phyloP scores from a whole-genome alignment of 2,797 vertebrate species.

The Coendou prehensilis region DNA sequence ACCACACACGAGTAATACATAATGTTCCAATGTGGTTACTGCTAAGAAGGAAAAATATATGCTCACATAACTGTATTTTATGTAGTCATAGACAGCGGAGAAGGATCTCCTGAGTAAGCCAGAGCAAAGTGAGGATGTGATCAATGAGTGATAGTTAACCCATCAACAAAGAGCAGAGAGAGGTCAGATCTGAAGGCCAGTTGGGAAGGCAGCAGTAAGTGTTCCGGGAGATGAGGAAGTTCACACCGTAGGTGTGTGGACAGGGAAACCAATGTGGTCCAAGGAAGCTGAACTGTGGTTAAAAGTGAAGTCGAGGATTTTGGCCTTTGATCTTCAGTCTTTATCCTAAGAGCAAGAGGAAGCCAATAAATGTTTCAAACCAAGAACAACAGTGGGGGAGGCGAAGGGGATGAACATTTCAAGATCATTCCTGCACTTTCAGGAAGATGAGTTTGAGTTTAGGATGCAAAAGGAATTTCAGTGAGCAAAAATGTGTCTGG shows the following conservation, averaged over 20 bases:
- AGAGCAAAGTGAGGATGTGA: neutral
- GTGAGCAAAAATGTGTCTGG: neutral
- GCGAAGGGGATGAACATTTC: neutral
- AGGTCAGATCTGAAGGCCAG: neutral
- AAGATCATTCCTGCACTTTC: neutral
- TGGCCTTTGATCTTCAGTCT: neutral
- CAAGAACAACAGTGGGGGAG: fast-evolving
- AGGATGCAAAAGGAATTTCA: neutral
- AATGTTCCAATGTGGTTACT: neutral
- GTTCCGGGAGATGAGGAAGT: neutral
- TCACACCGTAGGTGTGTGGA: fast-evolving
- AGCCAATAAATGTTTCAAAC: neutral
- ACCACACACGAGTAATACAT: neutral
- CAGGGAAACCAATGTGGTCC: too few relatives aligned
- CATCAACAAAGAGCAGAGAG: neutral
- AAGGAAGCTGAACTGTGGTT: neutral
- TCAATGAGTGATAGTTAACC: neutral
- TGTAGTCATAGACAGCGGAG: neutral
- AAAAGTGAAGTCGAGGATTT: neutral
- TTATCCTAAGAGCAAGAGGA: neutral
- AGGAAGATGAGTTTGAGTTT: neutral
- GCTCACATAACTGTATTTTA: neutral
- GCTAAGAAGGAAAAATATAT: neutral
- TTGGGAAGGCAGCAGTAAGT: neutral
- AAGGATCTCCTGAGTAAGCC: neutral